A percentile compares a stretch with the other conserved stretches of the same genome.
phyloP scores from a whole-genome alignment of 2,888 invertebrate genomes.

The Drepanosiphum platanoidis region DNA sequence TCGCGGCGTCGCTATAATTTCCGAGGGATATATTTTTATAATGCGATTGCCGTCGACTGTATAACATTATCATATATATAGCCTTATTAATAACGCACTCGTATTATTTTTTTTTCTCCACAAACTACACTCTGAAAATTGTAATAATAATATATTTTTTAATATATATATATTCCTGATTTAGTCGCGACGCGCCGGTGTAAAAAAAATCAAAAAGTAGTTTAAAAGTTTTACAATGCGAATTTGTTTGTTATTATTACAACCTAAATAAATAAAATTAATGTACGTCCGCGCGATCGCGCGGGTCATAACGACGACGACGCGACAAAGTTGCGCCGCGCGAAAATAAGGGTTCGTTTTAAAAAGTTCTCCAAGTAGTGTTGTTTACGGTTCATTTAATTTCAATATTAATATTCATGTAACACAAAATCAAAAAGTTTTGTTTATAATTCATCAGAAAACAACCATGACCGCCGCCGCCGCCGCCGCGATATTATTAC shows the following conservation, averaged over 20 bases:
- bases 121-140: neutral
- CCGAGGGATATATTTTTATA: conserved; percentile 11
- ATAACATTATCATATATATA: conserved; percentile 42
- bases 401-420: conserved; percentile 23
- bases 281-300: neutral
- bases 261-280: conserved; percentile 21
- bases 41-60: neutral
- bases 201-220: conserved; percentile 8
- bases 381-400: conserved; percentile 1
- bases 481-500: neutral
- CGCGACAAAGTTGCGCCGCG: neutral
- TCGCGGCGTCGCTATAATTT: neutral
- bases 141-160: too few species aligned
- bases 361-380: conserved; percentile 27
- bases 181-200: neutral
- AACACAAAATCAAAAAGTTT: neutral
- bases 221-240: neutral
- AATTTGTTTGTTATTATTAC: conserved; percentile 21
- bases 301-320: neutral
- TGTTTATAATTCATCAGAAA: neutral
- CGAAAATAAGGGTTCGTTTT: conserved; percentile 2
- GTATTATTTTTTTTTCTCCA: too few species aligned
- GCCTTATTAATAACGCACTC: too few species aligned
- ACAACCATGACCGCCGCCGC: too few species aligned
- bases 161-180: neutral